phyloP scores from a whole-genome alignment of 2,888 invertebrate species.

The Cyclophora punctaria region DNA sequence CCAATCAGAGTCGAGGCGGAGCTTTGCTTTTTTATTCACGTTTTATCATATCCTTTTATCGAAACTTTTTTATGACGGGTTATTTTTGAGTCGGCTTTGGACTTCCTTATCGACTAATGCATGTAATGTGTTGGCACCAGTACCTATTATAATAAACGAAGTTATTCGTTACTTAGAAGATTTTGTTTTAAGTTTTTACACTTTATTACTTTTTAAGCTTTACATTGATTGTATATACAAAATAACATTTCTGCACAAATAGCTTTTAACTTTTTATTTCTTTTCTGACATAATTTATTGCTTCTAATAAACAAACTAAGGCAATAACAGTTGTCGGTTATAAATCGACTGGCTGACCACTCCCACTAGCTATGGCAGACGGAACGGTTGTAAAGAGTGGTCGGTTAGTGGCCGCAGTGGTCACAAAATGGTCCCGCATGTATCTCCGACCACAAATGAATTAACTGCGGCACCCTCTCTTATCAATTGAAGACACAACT shows the following conservation, averaged over 20 bases:
- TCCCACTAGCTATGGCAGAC: conserved; percentile 17
- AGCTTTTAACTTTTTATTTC: no score
- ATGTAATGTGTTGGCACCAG: no score
- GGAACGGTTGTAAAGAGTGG: conserved; percentile 14
- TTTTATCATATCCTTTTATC: conserved; percentile 6
- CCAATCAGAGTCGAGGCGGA: conserved; percentile 65
- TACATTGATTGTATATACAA: no score
- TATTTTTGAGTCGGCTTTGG: neutral
- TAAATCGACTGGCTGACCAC: conserved; percentile 7
- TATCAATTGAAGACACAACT: conserved; percentile 65
- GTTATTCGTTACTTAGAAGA: no score
- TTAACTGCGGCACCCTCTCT: conserved; percentile 62
- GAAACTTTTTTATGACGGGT: conserved; percentile 1
- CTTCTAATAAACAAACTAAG: no score
- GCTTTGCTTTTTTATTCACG: conserved; percentile 22
- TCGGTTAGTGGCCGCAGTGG: conserved; percentile 20
- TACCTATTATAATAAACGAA: no score
- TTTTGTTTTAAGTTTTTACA: no score
- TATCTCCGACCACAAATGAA: conserved; percentile 51
- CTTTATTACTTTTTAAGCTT: no score
- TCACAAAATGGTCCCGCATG: conserved; percentile 68
- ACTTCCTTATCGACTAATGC: no score
- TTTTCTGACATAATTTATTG: no score
- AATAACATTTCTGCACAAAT: no score
- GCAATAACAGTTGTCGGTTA: no score